A percentile compares a stretch with the other conserved stretches of the same genome.
These are phyloP conservation scores for Acleris sparsana DNA, from an alignment of 2,888 invertebrate species.

Conservation along the genomic window DNA sequence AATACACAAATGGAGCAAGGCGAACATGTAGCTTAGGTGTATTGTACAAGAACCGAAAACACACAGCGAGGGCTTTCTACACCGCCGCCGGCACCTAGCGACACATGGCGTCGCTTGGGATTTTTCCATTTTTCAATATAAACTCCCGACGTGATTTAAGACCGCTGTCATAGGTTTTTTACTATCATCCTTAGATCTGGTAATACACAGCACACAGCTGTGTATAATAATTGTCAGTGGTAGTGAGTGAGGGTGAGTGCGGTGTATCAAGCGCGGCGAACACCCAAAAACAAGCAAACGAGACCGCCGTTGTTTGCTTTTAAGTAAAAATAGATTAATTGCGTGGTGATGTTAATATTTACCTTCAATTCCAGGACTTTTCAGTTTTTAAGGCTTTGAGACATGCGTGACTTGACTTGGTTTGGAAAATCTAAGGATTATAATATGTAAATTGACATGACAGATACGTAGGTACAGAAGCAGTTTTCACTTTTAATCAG, in stretches of 20 bases:
- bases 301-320: constrained; percentile 10
- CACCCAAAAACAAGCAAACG: constrained; percentile 12
- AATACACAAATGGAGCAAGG: not conserved
- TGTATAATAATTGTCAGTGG: constrained; percentile 16
- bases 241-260: not conserved
- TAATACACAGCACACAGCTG: constrained; percentile 31
- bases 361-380: not conserved
- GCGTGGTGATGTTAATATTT: constrained; percentile 1
- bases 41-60: not conserved
- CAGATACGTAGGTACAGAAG: not conserved
- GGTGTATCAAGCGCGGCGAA: constrained; percentile 5
- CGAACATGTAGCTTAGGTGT: no score
- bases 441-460: no score
- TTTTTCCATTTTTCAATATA: constrained; percentile 30
- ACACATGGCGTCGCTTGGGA: constrained; percentile 5
- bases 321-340: constrained; percentile 21
- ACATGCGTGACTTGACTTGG: not conserved
- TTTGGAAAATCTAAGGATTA: no score
- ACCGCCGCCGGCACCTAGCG: not conserved
- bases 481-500: no score
- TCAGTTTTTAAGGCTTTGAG: no score
- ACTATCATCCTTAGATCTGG: constrained; percentile 34
- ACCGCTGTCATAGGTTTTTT: constrained; percentile 30
- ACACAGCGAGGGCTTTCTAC: not conserved
- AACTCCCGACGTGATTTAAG: constrained; percentile 29